These are phyloP conservation scores for Brenthis ino DNA, from an alignment of 2,888 invertebrate species.

Conservation along the genomic window DNA sequence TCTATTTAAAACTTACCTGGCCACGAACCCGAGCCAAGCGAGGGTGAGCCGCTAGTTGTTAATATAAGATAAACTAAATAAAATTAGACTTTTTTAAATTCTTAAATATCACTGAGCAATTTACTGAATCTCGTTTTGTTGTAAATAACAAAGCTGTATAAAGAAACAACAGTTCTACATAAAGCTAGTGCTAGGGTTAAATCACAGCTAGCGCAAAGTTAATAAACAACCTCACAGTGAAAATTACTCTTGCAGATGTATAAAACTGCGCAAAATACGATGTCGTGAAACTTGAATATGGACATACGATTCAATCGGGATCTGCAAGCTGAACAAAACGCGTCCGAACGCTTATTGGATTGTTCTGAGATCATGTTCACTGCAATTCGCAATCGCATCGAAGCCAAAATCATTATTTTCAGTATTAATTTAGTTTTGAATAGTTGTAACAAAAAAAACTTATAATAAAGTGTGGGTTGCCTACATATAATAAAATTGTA, in stretches of 20 bases:
- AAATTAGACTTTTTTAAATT: slow-evolving; percentile 13
- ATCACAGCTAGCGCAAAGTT: slow-evolving; percentile 35
- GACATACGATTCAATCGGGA: slow-evolving; percentile 43
- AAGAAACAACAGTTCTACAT: slow-evolving; percentile 19
- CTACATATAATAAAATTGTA: too few species aligned
- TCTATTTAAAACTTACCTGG: too few species aligned
- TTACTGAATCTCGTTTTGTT: slow-evolving; percentile 2
- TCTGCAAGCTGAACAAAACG: slow-evolving; percentile 40
- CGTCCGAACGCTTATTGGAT: slow-evolving; percentile 43
- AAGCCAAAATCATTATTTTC: slow-evolving; percentile 37
- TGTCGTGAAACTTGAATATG: slow-evolving; percentile 41
- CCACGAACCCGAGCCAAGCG: too few species aligned
- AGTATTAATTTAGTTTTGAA: slow-evolving; percentile 19
- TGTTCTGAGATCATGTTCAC: slow-evolving; percentile 42
- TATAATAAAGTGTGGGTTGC: too few species aligned
- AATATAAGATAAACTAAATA: slow-evolving; percentile 17
- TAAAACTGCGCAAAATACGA: slow-evolving; percentile 39
- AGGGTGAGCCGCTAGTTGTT: not conserved
- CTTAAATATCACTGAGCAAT: slow-evolving; percentile 1
- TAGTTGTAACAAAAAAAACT: not conserved
- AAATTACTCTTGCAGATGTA: slow-evolving; percentile 36
- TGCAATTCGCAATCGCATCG: slow-evolving; percentile 36
- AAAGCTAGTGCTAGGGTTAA: slow-evolving; percentile 31
- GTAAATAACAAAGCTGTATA: slow-evolving; percentile 11
- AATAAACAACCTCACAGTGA: slow-evolving; percentile 37